Evolutionary conservation across 2,797 vertebrate genomes (phyloP).

Genomic region (Anabas testudineus): DNA sequence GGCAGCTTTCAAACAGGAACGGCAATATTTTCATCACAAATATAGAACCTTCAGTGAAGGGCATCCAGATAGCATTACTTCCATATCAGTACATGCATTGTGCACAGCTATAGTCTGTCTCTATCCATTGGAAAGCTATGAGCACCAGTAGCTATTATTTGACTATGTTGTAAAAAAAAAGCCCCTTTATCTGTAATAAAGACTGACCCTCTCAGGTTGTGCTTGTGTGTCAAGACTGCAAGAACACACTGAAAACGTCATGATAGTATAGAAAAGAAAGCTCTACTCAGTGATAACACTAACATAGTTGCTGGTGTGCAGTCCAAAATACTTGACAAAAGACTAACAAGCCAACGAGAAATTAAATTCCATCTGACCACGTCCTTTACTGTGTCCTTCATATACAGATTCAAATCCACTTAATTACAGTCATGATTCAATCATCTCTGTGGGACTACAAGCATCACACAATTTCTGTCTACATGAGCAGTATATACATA

Average conservation of each 20-base stretch:
- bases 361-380: constrained; percentile 68
- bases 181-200: constrained; percentile 22
- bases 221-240: constrained; percentile 43
- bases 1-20: constrained; percentile 29
- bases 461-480: constrained; percentile 42
- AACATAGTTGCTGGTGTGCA: constrained; percentile 51
- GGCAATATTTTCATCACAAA: constrained; percentile 40
- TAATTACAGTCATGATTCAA: constrained; percentile 74
- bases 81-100: neutral
- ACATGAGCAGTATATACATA: constrained; percentile 62
- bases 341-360: constrained; percentile 68
- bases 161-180: constrained; percentile 31
- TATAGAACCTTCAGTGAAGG: constrained; percentile 53
- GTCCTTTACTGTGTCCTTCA: constrained; percentile 73
- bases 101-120: constrained; percentile 11
- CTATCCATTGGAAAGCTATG: constrained; percentile 21
- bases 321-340: constrained; percentile 53
- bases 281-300: constrained; percentile 61
- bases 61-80: constrained; percentile 40
- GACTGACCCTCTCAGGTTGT: constrained; percentile 23
- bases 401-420: constrained; percentile 69
- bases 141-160: constrained; percentile 17
- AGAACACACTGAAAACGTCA: constrained; percentile 28
- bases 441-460: constrained; percentile 62
- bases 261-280: constrained; percentile 28